Percentiles rank a stretch among this genome's conserved stretches.
phyloP scores from a whole-genome alignment of 1,140 invertebrate species.

The Pogonomyrmex barbatus region DNA sequence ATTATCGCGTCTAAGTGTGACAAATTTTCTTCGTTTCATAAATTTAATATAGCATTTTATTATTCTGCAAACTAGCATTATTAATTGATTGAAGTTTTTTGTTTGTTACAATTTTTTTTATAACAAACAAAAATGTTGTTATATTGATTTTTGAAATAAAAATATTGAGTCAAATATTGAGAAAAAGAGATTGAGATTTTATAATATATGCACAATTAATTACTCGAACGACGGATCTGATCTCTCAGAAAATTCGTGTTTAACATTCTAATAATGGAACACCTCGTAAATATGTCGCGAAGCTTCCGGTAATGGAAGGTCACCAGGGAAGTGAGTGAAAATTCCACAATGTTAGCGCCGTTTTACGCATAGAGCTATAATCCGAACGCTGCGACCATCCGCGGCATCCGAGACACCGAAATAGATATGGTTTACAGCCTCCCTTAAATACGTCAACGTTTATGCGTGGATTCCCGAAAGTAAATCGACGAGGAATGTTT shows the following conservation, averaged over 20 bases:
- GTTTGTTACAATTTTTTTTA: not conserved
- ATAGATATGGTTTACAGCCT: conserved; percentile 85
- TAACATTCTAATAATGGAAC: conserved; percentile 32
- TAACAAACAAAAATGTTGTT: not conserved
- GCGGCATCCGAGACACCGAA: conserved; percentile 77
- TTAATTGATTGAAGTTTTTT: not conserved
- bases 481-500: conserved; percentile 86
- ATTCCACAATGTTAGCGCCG: conserved; percentile 48
- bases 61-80: not conserved
- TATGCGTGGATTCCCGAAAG: conserved; percentile 83
- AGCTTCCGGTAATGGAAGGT: conserved; percentile 67
- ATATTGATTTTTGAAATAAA: not conserved
- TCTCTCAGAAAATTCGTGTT: conserved; percentile 6
- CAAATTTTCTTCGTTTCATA: conserved; percentile 24
- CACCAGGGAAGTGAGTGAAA: conserved; percentile 48
- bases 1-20: conserved; percentile 50
- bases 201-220: not conserved
- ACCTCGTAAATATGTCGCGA: conserved; percentile 37
- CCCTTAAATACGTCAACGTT: conserved; percentile 86
- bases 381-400: conserved; percentile 69
- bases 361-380: conserved; percentile 60
- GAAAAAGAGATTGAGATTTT: not conserved
- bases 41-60: not conserved
- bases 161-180: not conserved
- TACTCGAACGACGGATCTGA: conserved; percentile 9